These are phyloP conservation scores for Drosophila ananassae DNA, from an alignment of 1,140 invertebrate genomes.

Conservation along the genomic window DNA sequence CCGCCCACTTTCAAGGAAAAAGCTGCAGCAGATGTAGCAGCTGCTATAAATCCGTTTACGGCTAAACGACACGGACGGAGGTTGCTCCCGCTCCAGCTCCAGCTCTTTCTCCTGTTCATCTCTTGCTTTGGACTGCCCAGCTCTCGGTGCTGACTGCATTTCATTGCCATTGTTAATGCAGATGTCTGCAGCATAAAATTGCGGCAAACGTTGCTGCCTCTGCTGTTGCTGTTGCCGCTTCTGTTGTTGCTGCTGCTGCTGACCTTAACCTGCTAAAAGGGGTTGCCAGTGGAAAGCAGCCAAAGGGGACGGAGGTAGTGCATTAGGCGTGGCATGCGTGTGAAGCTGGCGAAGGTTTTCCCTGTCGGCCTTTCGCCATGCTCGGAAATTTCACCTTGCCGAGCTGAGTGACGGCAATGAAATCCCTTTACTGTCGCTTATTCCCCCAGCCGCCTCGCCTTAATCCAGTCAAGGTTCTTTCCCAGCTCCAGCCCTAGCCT, in stretches of 20 bases:
- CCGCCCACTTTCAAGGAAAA: constrained; percentile 50
- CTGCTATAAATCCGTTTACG: constrained; percentile 73
- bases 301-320: constrained; percentile 13
- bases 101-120: not conserved
- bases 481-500: not conserved
- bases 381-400: constrained; percentile 62
- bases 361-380: constrained; percentile 35
- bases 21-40: constrained; percentile 25
- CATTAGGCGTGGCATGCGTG: constrained; percentile 64
- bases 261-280: constrained; percentile 69
- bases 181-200: constrained; percentile 75
- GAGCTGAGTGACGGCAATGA: constrained; percentile 63
- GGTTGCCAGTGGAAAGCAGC: constrained; percentile 14
- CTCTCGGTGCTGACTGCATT: constrained; percentile 37
- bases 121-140: constrained; percentile 7
- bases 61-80: constrained; percentile 62
- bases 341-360: constrained; percentile 57
- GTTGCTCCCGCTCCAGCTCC: constrained; percentile 6
- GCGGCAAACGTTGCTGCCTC: constrained; percentile 47
- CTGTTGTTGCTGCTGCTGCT: constrained; percentile 33
- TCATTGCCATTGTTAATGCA: constrained; percentile 74
- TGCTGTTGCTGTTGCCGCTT: constrained; percentile 21
- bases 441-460: not conserved
- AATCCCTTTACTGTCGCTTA: constrained; percentile 50
- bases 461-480: constrained; percentile 37